Conservation (phyloP, 2,888 invertebrate genomes). For the Pogonocherus hispidulus region DNA sequence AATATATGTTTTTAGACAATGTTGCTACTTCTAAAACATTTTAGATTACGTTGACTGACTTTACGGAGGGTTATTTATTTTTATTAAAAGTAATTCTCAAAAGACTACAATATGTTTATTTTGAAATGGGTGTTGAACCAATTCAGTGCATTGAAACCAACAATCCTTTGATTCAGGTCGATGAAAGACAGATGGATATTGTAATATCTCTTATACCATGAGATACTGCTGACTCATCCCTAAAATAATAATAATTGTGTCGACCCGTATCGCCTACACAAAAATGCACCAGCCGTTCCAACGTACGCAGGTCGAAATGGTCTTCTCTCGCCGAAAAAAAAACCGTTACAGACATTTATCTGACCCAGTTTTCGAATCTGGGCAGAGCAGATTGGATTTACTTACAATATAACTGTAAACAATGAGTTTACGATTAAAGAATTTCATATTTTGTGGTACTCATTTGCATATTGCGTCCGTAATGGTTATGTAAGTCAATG, state of each 20-base stretch:
- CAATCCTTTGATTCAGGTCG: too few species aligned
- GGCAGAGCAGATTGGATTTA: slow-evolving; percentile 15
- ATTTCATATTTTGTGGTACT: slow-evolving; percentile 10
- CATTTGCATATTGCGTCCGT: slow-evolving; percentile 37
- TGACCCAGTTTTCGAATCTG: neutral
- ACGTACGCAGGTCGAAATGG: neutral
- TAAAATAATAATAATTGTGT: neutral
- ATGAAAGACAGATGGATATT: neutral
- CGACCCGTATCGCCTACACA: neutral
- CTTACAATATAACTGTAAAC: slow-evolving; percentile 46
- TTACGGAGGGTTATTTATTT: too few species aligned
- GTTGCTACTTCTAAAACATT: too few species aligned
- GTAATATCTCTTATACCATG: neutral
- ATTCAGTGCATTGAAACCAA: too few species aligned
- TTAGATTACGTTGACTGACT: too few species aligned
- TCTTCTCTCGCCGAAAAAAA: neutral
- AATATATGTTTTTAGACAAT: too few species aligned
- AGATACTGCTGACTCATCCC: neutral
- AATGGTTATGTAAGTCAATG: slow-evolving; percentile 39
- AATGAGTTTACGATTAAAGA: slow-evolving; percentile 31
- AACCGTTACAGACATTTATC: neutral
- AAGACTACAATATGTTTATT: too few species aligned
- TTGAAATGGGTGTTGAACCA: too few species aligned
- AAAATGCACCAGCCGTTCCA: neutral
- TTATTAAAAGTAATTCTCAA: too few species aligned